A percentile compares a stretch with the other conserved stretches of the same genome.
Evolutionary conservation across 2,888 invertebrate genomes (phyloP).

Genomic region (Ennomos erosarius): DNA sequence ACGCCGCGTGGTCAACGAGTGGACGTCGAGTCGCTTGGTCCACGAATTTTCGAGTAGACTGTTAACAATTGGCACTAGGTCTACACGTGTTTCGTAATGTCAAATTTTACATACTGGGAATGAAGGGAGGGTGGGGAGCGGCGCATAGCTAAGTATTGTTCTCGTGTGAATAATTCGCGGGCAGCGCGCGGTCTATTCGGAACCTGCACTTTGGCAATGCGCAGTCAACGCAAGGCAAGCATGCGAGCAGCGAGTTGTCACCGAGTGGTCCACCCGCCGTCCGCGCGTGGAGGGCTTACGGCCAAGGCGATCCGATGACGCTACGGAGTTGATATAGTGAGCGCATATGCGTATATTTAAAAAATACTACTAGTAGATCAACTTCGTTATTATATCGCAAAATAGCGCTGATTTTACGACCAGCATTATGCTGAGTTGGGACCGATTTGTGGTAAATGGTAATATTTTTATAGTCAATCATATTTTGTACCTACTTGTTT

Average conservation of each 20-base stretch:
- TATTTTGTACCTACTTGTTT: too few species aligned
- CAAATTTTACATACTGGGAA: constrained; percentile 1
- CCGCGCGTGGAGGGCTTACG: constrained; percentile 4
- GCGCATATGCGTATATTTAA: not conserved
- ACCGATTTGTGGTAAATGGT: too few species aligned
- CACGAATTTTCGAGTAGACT: constrained; percentile 11
- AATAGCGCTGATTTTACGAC: too few species aligned
- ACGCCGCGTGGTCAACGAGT: too few species aligned
- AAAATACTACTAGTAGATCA: not conserved
- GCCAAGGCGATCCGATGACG: constrained; percentile 17
- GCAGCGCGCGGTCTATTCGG: not conserved
- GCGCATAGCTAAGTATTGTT: not conserved
- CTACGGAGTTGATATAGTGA: constrained; percentile 10
- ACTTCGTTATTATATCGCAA: too few species aligned
- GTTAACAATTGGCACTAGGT: constrained; percentile 2
- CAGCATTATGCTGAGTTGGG: too few species aligned
- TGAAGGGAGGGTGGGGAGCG: too few species aligned
- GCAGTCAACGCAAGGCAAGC: constrained; percentile 1
- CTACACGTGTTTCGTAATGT: not conserved
- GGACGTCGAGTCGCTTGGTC: too few species aligned
- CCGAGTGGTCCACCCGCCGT: too few species aligned
- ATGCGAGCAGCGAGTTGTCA: too few species aligned
- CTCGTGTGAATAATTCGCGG: too few species aligned
- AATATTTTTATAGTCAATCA: too few species aligned
- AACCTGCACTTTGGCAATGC: not conserved